Conservation (phyloP, 1,140 invertebrate genomes). For the Apocrypta bakeri region DNA sequence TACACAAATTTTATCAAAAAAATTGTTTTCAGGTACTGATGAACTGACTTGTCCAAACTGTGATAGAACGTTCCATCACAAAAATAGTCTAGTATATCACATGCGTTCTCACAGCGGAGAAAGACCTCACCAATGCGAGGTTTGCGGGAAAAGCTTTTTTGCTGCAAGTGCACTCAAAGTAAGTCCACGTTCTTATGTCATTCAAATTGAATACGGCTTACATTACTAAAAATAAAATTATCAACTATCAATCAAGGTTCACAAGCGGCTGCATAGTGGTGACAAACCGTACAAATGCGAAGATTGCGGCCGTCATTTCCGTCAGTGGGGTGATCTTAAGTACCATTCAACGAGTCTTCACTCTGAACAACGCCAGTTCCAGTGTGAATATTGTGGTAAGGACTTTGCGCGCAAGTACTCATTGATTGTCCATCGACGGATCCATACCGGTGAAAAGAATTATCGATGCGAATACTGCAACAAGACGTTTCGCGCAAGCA, state of each 20-base stretch:
- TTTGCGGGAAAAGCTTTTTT: conserved; percentile 89
- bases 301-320: conserved; percentile 84
- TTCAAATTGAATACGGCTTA: background rate
- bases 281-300: conserved; percentile 88
- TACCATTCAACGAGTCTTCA: conserved; percentile 92
- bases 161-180: conserved; percentile 86
- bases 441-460: conserved; percentile 93
- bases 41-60: conserved; percentile 81
- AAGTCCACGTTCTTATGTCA: conserved; percentile 22
- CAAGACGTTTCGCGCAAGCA: conserved; percentile 89
- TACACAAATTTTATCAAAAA: background rate
- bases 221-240: background rate
- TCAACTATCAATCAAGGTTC: conserved; percentile 74
- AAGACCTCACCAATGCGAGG: conserved; percentile 85
- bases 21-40: conserved; percentile 53
- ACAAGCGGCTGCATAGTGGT: conserved; percentile 83
- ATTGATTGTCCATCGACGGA: conserved; percentile 90
- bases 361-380: conserved; percentile 86
- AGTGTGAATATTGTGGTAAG: conserved; percentile 94
- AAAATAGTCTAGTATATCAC: conserved; percentile 90
- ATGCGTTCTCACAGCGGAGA: conserved; percentile 85
- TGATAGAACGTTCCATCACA: conserved; percentile 83
- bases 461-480: conserved; percentile 91
- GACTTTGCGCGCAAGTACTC: conserved; percentile 95
- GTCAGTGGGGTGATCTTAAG: conserved; percentile 92